Evolutionary conservation across 2,797 vertebrate species (phyloP).

Genomic region (Smutsia gigantea): DNA sequence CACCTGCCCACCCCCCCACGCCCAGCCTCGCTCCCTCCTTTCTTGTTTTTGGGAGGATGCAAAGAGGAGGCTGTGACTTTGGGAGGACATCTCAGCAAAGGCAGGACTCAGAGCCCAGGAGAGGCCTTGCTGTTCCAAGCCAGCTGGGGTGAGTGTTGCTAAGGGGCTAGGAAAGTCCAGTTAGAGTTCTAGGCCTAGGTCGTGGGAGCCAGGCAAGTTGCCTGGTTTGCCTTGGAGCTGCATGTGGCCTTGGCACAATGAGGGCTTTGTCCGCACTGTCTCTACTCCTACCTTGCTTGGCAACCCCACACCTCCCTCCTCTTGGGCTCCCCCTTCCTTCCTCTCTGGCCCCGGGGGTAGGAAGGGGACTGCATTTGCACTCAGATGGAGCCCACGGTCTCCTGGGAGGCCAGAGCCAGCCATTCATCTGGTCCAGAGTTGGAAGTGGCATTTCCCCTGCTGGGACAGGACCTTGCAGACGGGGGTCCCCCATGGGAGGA

Average conservation of each 20-base stretch:
- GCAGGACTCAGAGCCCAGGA: neutral
- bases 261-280: constrained; percentile 18
- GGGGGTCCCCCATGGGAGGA: constrained; percentile 24
- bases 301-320: neutral
- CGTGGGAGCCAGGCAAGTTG: neutral
- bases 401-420: constrained; percentile 55
- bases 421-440: constrained; percentile 30
- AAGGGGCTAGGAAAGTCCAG: neutral
- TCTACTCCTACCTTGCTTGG: constrained; percentile 53
- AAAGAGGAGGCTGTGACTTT: neutral
- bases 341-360: neutral
- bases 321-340: constrained; percentile 49
- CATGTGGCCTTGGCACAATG: constrained; percentile 40
- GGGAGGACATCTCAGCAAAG: neutral
- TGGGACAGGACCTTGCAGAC: constrained; percentile 26
- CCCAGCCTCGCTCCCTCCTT: too few species aligned
- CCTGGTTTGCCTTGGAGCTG: neutral
- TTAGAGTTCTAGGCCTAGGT: neutral
- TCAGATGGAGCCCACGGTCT: constrained; percentile 38
- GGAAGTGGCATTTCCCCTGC: constrained; percentile 73
- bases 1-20: neutral
- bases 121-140: neutral
- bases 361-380: constrained; percentile 51
- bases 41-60: neutral
- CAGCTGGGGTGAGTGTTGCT: neutral